Base-by-base conservation (phyloP, 2,797 vertebrate genomes). In the Vespertilio murinus region DNA sequence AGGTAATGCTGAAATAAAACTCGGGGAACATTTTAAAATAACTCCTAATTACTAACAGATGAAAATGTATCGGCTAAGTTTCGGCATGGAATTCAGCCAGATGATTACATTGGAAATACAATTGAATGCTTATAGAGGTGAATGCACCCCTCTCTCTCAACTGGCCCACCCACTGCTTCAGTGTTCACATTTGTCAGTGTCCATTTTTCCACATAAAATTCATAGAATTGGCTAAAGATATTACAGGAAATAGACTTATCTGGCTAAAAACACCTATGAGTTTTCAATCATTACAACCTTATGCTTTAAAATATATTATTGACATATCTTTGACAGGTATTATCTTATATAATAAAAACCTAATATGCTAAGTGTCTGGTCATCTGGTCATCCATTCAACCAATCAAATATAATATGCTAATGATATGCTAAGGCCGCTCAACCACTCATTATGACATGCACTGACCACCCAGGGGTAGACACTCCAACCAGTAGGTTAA, bases 1-100 rank as follows among this genome's bases (percentile, higher is more conserved):
- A 95, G 86, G 25, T 98, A 96, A 97, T 42, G 56, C 56, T 69
- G 10, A 93, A 93, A 7, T 83, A 96, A 95, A 42, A 61, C 92
- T 42, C 33, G 94, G 56, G 69, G 0, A 92, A 71, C 11, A 40
- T 90, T 95, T 96, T 75, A 25, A 96, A 90, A 93, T 94, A 96
- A 74, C 87, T 96, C 82, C 16, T 97, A 97, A 98, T 97, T 95
- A 93, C 90, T 91, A 97, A 54, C 93, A 98, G 96, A 96, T 33
- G 47, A 97, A 94, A 97, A 91, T 78, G 54, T 90, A 95, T 93
- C 95, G 82, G 77, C 70, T 96, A 95, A 96, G 95, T 93, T 97
- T 97, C 89, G 77, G 40, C 86, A 89, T 96, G 77, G 69, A 95
- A 20, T 95, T 47, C 88, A 94, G 8, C 45, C 94, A 92, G 54